Base-by-base conservation (phyloP, 2,113 vertebrate species). In the Scopus umbretta region DNA sequence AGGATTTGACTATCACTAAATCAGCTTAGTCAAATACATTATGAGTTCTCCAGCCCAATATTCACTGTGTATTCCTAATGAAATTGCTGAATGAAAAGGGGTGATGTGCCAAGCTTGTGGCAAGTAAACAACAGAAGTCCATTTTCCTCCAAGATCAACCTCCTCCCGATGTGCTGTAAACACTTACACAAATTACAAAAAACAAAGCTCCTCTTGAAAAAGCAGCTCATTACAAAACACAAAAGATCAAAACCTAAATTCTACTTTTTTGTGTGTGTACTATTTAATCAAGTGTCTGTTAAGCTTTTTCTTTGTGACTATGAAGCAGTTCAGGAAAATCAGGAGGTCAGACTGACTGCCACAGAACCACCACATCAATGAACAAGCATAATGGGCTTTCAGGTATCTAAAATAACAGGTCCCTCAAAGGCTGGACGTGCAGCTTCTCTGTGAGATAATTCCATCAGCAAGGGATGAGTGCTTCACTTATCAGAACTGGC, bases 1-100 rank as follows among this genome's bases (percentile, higher is more conserved):
- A 67, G 86, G 92, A 94, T 84, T 90, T 80, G 68, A 86, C 79
- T 88, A 81, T 66, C 82, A 52, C 63, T 88, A 84, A 96, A 93
- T 90, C 96, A 96, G 95, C 92, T 96, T 96, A 96, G 90, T 88
- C 95, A 96, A 90, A 96, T 52, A 78, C 55, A 83, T 88, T 86
- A 91, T 88, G 90, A 93, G 90, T 92, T 88, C 59, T 86, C 59
- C 85, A 80, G 85, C 25, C 59, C 86, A 92, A 90, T 92, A 94
- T 86, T 96, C 92, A 78, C 63, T 52, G 16, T n/a, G 50, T 80
- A 78, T 91, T 92, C 80, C 70, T 89, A 92, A 80, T 75, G 75
- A 96, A 96, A 90, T 7, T 47, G 52, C 49, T 84, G 86, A 95
- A 96, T 45, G 76, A 50, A 88, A 90, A 88, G 34, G 34, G n/a